Conservation (phyloP, 2,888 invertebrate genomes). For the Leptinotarsa tumamoca region DNA sequence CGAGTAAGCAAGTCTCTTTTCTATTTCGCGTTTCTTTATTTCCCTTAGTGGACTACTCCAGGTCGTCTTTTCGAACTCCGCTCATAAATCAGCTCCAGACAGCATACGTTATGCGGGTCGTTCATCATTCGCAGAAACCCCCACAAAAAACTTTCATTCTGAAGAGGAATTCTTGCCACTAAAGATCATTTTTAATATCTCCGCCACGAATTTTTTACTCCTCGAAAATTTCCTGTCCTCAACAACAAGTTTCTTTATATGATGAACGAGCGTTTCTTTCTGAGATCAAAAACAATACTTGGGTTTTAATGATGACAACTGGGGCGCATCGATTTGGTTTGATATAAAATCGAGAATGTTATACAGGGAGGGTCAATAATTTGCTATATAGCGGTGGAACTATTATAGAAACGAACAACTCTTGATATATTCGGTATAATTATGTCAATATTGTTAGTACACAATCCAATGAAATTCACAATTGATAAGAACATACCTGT, state of each 20-base stretch:
- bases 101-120: constrained; percentile 64
- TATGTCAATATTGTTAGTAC: too few relatives aligned
- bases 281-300: background rate
- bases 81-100: constrained; percentile 64
- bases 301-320: constrained; percentile 6
- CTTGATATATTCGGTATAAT: too few relatives aligned
- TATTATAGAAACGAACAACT: too few relatives aligned
- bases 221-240: constrained; percentile 38
- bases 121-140: constrained; percentile 60
- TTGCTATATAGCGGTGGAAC: too few relatives aligned
- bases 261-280: constrained; percentile 8
- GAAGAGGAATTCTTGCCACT: constrained; percentile 49
- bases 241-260: constrained; percentile 39
- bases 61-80: constrained; percentile 56
- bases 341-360: too few relatives aligned
- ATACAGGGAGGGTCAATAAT: too few relatives aligned
- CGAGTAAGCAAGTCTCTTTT: constrained; percentile 66
- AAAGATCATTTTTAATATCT: constrained; percentile 54
- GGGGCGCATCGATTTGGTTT: background rate
- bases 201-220: constrained; percentile 48
- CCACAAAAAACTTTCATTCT: constrained; percentile 51
- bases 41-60: constrained; percentile 61
- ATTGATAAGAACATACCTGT: too few relatives aligned
- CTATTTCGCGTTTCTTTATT: constrained; percentile 66
- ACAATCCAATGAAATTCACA: too few relatives aligned